Conservation (phyloP, 2,113 vertebrate species). For the Gnathonemus longibarbis region DNA sequence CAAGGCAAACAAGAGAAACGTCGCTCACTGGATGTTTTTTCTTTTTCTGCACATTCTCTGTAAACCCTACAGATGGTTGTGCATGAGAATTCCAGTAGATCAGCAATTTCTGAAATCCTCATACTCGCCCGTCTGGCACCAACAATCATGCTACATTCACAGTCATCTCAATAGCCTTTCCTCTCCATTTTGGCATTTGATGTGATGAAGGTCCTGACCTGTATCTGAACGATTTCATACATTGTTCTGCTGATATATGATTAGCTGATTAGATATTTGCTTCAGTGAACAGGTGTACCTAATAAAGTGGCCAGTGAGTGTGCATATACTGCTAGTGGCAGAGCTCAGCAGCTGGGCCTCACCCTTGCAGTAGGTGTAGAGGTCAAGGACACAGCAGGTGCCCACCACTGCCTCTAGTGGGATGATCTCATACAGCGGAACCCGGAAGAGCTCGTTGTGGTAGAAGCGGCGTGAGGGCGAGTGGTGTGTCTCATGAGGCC, state of each 20-base stretch:
- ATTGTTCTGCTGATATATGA: background rate
- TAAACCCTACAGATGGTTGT: background rate
- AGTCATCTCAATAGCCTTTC: background rate
- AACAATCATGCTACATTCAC: background rate
- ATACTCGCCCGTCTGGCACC: background rate
- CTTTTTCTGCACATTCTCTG: background rate
- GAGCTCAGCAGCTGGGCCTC: conserved; percentile 25
- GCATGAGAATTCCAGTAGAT: background rate
- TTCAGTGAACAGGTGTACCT: background rate
- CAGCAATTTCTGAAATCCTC: background rate
- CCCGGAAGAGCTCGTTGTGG: conserved; percentile 93
- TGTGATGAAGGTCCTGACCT: background rate
- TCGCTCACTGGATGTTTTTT: background rate
- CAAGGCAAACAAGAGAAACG: background rate
- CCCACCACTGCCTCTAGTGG: conserved; percentile 93
- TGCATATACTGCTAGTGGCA: background rate
- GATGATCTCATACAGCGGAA: conserved; percentile 95
- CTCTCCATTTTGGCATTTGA: background rate
- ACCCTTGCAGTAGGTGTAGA: conserved; percentile 98
- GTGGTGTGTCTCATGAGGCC: conserved; percentile 95
- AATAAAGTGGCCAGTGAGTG: background rate
- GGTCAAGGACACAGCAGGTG: conserved; percentile 89
- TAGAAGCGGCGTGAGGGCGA: conserved; percentile 94
- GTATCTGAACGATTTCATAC: background rate
- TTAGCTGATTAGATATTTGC: background rate